phyloP scores from a whole-genome alignment of 2,113 vertebrate genomes.

The Dolichallabes microphthalmus region DNA sequence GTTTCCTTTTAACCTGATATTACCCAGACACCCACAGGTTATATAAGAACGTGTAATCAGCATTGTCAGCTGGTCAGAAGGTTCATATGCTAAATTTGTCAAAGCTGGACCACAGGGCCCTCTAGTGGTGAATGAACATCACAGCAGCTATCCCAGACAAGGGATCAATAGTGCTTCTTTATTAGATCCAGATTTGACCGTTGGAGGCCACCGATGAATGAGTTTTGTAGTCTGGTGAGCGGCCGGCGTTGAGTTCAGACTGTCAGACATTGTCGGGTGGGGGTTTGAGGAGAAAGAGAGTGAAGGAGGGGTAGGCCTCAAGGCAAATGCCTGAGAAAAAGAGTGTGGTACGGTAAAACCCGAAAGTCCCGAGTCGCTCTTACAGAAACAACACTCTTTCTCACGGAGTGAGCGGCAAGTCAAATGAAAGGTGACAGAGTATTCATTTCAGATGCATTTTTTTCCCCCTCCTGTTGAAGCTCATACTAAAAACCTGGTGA shows the following conservation, averaged over 20 bases:
- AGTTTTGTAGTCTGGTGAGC: conserved; percentile 80
- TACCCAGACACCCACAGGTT: not conserved
- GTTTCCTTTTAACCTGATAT: not conserved
- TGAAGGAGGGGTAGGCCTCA: conserved; percentile 63
- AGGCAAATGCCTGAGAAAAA: conserved; percentile 73
- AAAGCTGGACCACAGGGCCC: conserved; percentile 70
- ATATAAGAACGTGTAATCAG: not conserved
- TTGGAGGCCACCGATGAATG: conserved; percentile 80
- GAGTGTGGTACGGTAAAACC: conserved; percentile 71
- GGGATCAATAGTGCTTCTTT: conserved; percentile 74
- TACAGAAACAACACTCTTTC: conserved; percentile 73
- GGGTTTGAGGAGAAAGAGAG: conserved; percentile 46
- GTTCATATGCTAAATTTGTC: not conserved
- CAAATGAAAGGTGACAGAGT: conserved; percentile 78
- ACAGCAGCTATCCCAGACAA: conserved; percentile 39
- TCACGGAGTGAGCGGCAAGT: conserved; percentile 67
- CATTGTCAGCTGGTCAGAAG: not conserved
- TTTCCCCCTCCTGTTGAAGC: conserved; percentile 61
- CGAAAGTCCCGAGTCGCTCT: conserved; percentile 64
- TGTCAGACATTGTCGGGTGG: conserved; percentile 77
- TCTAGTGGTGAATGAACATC: conserved; percentile 63
- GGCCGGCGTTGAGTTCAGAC: conserved; percentile 76
- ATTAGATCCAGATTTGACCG: conserved; percentile 82
- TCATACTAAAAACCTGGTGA: conserved; percentile 71
- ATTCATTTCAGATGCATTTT: conserved; percentile 76